Evolutionary conservation across 2,888 invertebrate genomes (phyloP), one percentile per base, ranked within the genome.

Genomic region (Microctonus aethiopoides): DNA sequence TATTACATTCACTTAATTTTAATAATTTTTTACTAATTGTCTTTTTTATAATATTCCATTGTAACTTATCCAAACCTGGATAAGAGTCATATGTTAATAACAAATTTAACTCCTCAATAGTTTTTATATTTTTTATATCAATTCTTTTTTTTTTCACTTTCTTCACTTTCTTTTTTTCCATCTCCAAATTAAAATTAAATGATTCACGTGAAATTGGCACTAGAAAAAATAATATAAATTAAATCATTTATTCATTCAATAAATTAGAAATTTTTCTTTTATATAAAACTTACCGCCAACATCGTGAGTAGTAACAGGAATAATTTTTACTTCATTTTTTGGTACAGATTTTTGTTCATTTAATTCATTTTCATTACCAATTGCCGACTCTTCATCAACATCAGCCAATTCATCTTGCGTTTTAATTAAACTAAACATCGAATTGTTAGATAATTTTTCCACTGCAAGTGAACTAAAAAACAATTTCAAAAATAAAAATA

Each of bases 11-110:
- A 9, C 79, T 76, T n/a, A 82, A 67, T 72, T 82, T 80, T 7
- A 84, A 76, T 22, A 81, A 56, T 11, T 88, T 77, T 78, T 86
- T 87, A 2, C 81, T 72, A 16, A 88, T 73, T 46, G 85, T 81
- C 26, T 81, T 87, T 81, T 87, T 89, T 13, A 90, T 79, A 59
- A 88, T 85, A 77, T 89, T 89, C 90, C 89, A 90, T 72, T 89
- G 89, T 86, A 90, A 88, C 67, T 90, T 88, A 74, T 89, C 88
- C 41, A 90, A 81, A 52, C 78, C 79, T 16, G 78, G 77, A 73
- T 78, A 79, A 0, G 72, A 77, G 20, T 84, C 77, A 29, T 72
- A 70, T 57, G 62, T 73, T 32, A 81, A 56, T 56, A 79, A 72
- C 39, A 60, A 59, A 13, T 65, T 39, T 7, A 83, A 67, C 60